Conservation (phyloP, 1,140 invertebrate species). For the Phymorhynchus buccinoides region DNA sequence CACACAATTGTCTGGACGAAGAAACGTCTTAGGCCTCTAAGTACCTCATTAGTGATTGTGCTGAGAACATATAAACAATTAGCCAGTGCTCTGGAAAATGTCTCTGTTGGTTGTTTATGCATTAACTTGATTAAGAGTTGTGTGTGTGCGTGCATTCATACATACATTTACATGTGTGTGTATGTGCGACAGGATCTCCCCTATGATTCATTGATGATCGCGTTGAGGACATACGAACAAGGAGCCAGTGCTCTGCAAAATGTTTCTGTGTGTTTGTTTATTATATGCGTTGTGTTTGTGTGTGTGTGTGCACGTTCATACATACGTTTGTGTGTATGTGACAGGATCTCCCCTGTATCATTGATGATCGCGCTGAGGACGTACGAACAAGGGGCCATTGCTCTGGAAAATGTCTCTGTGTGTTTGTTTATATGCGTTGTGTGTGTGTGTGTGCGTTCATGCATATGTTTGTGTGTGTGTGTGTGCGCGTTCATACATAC, state of each 20-base stretch:
- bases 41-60: too few relatives aligned
- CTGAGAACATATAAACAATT: too few relatives aligned
- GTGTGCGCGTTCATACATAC: too few relatives aligned
- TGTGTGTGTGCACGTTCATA: background rate
- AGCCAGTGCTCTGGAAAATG: too few relatives aligned
- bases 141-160: background rate
- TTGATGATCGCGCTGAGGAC: background rate
- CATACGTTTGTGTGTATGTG: background rate
- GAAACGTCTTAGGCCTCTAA: background rate
- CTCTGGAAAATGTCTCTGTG: background rate
- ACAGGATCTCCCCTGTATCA: background rate
- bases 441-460: too few relatives aligned
- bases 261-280: background rate
- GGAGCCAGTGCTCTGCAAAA: background rate
- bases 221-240: slow-evolving; percentile 35
- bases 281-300: too few relatives aligned
- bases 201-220: slow-evolving; percentile 34
- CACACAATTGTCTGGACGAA: slow-evolving; percentile 25
- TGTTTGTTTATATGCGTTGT: background rate
- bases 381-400: background rate
- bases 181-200: slow-evolving; percentile 18
- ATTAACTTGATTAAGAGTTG: background rate
- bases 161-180: background rate
- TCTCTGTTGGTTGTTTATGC: too few relatives aligned
- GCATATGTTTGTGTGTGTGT: background rate